A percentile compares a stretch with the other conserved stretches of the same genome.
These are phyloP conservation scores for Holothuria leucospilota DNA, from an alignment of 53 echinoderm and acorn worm genomes.

Conservation along the genomic window DNA sequence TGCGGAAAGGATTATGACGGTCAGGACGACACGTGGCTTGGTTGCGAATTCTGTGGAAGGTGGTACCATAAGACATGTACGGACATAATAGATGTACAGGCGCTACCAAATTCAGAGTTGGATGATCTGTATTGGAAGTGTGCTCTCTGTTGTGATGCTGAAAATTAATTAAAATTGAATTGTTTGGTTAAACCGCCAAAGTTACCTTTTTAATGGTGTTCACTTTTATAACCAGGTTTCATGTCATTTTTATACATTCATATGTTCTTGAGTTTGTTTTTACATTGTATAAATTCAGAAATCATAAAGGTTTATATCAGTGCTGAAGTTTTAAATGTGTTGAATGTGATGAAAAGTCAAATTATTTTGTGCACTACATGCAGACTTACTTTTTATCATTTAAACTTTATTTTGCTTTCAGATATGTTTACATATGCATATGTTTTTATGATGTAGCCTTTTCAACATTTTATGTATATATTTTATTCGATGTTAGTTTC, in stretches of 20 bases:
- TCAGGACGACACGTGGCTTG: neutral
- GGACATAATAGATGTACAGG: constrained; percentile 6
- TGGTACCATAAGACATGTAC: constrained; percentile 15
- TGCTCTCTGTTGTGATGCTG: neutral
- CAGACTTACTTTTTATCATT: too few species aligned
- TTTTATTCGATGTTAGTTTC: too few species aligned
- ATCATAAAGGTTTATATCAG: too few species aligned
- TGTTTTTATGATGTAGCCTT: too few species aligned
- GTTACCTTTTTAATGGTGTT: neutral
- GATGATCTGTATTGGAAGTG: neutral
- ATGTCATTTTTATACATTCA: neutral
- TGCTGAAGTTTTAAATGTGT: neutral
- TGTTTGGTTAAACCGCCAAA: too few species aligned
- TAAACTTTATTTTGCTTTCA: too few species aligned
- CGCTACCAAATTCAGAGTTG: neutral
- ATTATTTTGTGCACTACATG: too few species aligned
- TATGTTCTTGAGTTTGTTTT: neutral
- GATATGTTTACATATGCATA: too few species aligned
- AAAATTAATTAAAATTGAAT: neutral
- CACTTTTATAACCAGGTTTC: neutral
- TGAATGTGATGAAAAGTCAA: neutral
- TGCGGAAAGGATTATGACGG: neutral
- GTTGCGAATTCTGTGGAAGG: neutral
- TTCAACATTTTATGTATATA: too few species aligned
- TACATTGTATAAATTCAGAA: too few species aligned